A percentile compares a stretch with the other conserved stretches of the same genome.
Conservation (phyloP, 2,113 vertebrate species). For the Gallinago media region DNA sequence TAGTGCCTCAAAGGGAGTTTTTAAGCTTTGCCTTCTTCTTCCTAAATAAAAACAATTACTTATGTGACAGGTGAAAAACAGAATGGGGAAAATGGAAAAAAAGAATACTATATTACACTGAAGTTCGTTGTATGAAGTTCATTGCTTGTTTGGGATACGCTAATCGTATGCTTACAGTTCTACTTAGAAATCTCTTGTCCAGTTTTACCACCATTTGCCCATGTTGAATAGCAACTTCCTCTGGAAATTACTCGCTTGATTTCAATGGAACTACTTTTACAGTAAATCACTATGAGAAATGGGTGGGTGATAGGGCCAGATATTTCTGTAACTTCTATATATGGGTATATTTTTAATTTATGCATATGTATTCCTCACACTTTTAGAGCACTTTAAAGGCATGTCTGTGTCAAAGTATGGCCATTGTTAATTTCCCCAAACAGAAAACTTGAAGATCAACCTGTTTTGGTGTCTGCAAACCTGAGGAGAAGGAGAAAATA, state of each 20-base stretch:
- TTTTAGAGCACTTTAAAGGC: neutral
- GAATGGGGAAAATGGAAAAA: neutral
- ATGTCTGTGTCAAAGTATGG: neutral
- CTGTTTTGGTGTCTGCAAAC: neutral
- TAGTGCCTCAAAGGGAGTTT: neutral
- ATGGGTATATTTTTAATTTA: neutral
- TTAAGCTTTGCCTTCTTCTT: neutral
- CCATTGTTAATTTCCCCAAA: neutral
- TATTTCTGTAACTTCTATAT: neutral
- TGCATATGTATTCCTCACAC: neutral
- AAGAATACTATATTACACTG: neutral
- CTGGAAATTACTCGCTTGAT: neutral
- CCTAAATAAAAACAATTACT: neutral
- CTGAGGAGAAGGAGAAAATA: neutral
- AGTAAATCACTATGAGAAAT: neutral
- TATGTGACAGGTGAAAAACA: neutral
- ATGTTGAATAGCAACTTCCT: neutral
- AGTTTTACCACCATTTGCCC: neutral
- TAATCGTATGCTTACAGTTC: neutral
- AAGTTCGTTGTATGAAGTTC: neutral
- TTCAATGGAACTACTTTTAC: neutral
- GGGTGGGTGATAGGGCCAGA: neutral
- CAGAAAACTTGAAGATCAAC: neutral
- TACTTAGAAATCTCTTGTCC: neutral
- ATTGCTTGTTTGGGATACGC: neutral